Conservation (phyloP, 2,888 invertebrate genomes). For the Tinea trinotella region DNA sequence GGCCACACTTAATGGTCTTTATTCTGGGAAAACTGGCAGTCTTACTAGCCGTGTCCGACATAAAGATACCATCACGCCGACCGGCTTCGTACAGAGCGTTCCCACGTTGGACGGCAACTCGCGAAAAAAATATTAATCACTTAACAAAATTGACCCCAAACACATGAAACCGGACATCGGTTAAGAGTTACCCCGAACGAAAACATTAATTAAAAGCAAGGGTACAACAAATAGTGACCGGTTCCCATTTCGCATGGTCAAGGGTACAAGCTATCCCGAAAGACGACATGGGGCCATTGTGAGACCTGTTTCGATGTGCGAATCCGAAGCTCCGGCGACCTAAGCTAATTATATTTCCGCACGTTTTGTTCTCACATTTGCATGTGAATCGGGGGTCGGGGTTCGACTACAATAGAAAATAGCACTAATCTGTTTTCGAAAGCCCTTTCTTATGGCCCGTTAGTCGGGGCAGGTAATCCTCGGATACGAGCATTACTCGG, state of each 20-base stretch:
- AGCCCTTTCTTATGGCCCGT: conserved; percentile 26
- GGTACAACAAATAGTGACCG: conserved; percentile 44
- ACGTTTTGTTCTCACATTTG: conserved; percentile 64
- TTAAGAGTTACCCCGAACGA: conserved; percentile 50
- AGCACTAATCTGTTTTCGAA: conserved; percentile 45
- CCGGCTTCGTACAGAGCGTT: conserved; percentile 32
- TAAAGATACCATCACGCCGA: conserved; percentile 56
- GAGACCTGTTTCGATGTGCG: conserved; percentile 22
- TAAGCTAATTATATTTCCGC: conserved; percentile 71
- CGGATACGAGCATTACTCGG: conserved; percentile 33
- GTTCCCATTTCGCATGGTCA: conserved; percentile 44
- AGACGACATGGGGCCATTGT: conserved; percentile 12
- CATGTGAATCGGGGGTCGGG: conserved; percentile 52
- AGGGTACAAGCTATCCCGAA: conserved; percentile 26
- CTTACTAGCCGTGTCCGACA: conserved; percentile 41
- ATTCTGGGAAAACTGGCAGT: conserved; percentile 61
- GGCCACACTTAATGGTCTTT: conserved; percentile 57
- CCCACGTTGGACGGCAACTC: conserved; percentile 45
- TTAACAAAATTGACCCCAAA: conserved; percentile 30
- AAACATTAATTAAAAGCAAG: conserved; percentile 68
- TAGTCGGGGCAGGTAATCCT: conserved; percentile 33
- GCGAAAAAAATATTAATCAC: conserved; percentile 42
- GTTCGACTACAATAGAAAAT: conserved; percentile 48
- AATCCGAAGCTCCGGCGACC: conserved; percentile 34
- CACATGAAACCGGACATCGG: conserved; percentile 43